phyloP scores from a whole-genome alignment of 2,113 vertebrate genomes.

The Polypterus senegalus region DNA sequence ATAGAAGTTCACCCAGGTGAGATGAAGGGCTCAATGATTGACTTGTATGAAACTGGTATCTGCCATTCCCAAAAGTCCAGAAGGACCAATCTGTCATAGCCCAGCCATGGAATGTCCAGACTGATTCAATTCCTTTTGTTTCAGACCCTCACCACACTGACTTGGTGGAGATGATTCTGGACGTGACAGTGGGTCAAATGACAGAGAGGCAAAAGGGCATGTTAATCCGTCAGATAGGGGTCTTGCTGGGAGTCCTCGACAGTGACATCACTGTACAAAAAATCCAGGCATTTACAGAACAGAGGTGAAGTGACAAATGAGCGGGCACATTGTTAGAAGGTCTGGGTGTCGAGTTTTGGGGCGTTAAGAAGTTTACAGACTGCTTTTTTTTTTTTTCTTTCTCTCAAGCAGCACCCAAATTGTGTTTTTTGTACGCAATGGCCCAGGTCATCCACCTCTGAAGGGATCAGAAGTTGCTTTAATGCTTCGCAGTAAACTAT shows the following conservation, averaged over 20 bases:
- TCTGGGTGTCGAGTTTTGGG: no score
- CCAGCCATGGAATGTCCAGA: neutral
- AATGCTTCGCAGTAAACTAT: constrained; percentile 69
- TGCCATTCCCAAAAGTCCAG: no score
- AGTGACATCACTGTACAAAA: constrained; percentile 86
- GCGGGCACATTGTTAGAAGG: no score
- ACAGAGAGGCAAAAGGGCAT: constrained; percentile 85
- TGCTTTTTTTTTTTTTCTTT: neutral
- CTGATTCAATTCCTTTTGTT: neutral
- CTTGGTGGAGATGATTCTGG: constrained; percentile 89
- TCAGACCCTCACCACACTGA: constrained; percentile 74
- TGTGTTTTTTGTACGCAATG: constrained; percentile 85
- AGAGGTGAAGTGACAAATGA: constrained; percentile 54
- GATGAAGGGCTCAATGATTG: constrained; percentile 9
- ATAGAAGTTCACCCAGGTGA: constrained; percentile 85
- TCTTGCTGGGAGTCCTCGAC: constrained; percentile 84
- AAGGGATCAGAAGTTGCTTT: constrained; percentile 73
- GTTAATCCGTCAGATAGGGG: constrained; percentile 88
- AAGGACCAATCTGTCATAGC: no score
- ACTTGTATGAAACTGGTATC: no score
- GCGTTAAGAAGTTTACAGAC: neutral
- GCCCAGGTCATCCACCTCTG: constrained; percentile 76
- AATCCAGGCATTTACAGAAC: constrained; percentile 80
- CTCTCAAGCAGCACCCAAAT: constrained; percentile 69
- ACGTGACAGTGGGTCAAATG: constrained; percentile 75